A percentile compares a stretch with the other conserved stretches of the same genome.
These are phyloP conservation scores for Elgaria multicarinata DNA, from an alignment of 2,113 vertebrate genomes.

Conservation along the genomic window DNA sequence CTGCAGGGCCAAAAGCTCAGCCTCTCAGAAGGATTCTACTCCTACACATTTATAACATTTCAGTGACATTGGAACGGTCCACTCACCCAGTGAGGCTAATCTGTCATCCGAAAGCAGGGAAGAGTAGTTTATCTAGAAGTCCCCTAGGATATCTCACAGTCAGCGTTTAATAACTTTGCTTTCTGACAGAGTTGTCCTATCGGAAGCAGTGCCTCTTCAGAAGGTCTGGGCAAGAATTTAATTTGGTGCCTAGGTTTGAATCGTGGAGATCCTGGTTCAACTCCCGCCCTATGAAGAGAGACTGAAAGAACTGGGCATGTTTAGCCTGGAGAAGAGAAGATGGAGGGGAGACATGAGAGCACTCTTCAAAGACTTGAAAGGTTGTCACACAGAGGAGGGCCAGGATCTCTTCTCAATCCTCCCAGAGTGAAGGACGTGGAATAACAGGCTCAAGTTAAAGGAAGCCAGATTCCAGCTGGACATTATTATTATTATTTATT, in stretches of 20 bases:
- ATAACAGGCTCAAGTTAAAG: too few species aligned
- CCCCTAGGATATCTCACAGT: neutral
- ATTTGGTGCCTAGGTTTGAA: neutral
- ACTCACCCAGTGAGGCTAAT: neutral
- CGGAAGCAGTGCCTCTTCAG: neutral
- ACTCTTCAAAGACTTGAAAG: too few species aligned
- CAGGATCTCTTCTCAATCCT: too few species aligned
- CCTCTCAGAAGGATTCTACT: neutral
- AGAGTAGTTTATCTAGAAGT: neutral
- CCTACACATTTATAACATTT: neutral
- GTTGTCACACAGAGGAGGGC: too few species aligned
- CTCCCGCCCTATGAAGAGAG: too few species aligned
- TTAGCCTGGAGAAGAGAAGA: too few species aligned
- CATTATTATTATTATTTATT: too few species aligned
- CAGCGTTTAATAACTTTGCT: neutral
- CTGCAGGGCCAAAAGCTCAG: conserved; percentile 11
- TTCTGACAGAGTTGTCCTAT: neutral
- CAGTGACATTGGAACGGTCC: neutral
- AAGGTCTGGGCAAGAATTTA: neutral
- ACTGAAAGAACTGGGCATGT: too few species aligned
- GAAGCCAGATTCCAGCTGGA: too few species aligned
- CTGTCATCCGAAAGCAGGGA: neutral
- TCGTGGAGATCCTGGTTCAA: neutral
- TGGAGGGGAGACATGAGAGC: too few species aligned
- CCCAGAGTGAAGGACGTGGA: too few species aligned